Evolutionary conservation across 2,888 invertebrate species (phyloP), one percentile per base, ranked within the genome.

Genomic region (Calephelis perditalis): DNA sequence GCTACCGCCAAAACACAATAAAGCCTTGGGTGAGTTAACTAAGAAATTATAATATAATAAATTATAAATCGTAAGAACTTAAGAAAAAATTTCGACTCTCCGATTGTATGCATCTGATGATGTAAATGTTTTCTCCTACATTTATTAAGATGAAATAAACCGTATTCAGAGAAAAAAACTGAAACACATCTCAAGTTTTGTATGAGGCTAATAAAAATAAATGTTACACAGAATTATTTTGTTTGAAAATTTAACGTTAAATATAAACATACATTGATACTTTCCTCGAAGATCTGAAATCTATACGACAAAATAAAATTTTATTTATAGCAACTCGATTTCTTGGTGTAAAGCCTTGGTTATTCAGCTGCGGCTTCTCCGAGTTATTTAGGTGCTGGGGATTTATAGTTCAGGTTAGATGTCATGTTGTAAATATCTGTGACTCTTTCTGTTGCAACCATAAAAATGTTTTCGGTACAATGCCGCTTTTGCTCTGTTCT

Each of bases 401-500:
- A 68, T 68, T 67, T 68, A 68, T 65, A 62, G 63, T 62, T 59
- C 65, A 65, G 65, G 67, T 65, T 63, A 58, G 62, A 64, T 66
- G 66, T 67, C 65, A 56, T 61, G 65, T 60, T 67, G 65, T 68
- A 67, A 68, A 68, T 68, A 67, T 66, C 61, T 58, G 62, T 57
- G 63, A 63, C 62, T 59, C 58, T 67, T 63, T 36, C 36, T 35
- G 52, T 35, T 54, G 36, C 52, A 54, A 43, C 43, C 56, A 43
- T 56, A 56, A 56, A 56, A 44, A 11, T 56, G 56, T 56, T 56
- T 15, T 9, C 12, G 7, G 26, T 44, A 56, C 37, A 43, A 43
- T 43, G 6, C 12, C 12, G 9, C 10, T 44, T 56, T 44, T 9
- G 43, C 40, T 40, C 9, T 56, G 36, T 56, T 40, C 11, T 12